Percentiles rank a stretch among this genome's conserved stretches.
These are phyloP conservation scores for Callyntrura sp. DNA, from an alignment of 2,888 invertebrate genomes.

Conservation along the genomic window DNA sequence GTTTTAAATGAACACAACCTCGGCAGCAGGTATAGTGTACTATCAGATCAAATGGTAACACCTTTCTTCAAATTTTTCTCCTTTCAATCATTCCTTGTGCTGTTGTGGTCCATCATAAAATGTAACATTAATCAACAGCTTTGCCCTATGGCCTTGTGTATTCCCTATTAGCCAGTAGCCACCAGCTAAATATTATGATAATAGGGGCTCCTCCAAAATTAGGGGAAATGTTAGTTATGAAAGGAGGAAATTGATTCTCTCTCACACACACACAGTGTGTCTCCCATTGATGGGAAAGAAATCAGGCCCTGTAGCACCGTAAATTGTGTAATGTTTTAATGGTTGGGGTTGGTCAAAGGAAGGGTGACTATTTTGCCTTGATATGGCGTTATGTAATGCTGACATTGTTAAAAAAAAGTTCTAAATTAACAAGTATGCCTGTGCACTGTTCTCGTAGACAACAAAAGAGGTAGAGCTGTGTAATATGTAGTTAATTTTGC, in stretches of 20 bases:
- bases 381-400: no score
- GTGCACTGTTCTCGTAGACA: no score
- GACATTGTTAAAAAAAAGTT: background rate
- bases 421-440: background rate
- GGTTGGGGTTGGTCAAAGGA: no score
- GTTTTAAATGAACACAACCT: background rate
- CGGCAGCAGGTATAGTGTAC: background rate
- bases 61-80: constrained; percentile 25
- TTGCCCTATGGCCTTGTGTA: constrained; percentile 17
- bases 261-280: background rate
- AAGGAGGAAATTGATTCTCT: background rate
- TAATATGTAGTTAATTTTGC: no score
- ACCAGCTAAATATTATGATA: constrained; percentile 45
- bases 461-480: no score
- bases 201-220: background rate
- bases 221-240: background rate
- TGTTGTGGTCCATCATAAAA: constrained; percentile 22
- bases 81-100: constrained; percentile 45
- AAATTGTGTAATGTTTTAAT: no score
- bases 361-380: no score
- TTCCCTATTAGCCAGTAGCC: background rate
- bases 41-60: constrained; percentile 43
- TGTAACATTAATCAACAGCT: constrained; percentile 45
- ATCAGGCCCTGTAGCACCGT: no score
- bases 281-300: no score